phyloP scores from a whole-genome alignment of 2,888 invertebrate species.

The Drosophila mercatorum region DNA sequence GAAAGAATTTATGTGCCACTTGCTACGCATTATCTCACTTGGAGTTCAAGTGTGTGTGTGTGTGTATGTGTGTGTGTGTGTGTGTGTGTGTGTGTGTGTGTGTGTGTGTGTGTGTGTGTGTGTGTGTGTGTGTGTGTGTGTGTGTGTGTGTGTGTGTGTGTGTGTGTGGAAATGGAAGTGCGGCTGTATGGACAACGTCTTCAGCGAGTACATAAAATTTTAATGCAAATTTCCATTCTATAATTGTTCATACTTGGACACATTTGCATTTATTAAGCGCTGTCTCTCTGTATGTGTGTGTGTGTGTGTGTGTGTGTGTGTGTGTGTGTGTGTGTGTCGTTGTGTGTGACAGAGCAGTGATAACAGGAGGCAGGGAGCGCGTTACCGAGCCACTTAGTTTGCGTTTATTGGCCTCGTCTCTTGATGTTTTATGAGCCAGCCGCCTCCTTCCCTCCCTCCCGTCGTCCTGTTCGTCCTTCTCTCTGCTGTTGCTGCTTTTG shows the following conservation, averaged over 20 bases:
- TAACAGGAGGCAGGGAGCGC: neutral
- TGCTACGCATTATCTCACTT: conserved; percentile 45
- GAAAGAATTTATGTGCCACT: conserved; percentile 65
- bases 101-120: neutral
- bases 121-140: neutral
- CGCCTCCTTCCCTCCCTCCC: neutral
- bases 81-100: neutral
- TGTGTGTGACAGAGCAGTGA: neutral
- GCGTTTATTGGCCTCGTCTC: conserved; percentile 68
- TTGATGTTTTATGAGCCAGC: conserved; percentile 45
- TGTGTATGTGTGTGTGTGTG: neutral
- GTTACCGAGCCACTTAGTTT: conserved; percentile 65
- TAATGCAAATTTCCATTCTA: conserved; percentile 79
- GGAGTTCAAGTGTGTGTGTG: neutral
- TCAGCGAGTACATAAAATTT: conserved; percentile 72
- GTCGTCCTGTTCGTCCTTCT: too few species aligned
- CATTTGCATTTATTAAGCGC: conserved; percentile 75
- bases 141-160: neutral
- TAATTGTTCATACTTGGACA: conserved; percentile 78
- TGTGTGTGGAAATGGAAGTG: neutral
- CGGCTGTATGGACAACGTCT: conserved; percentile 16
- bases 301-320: neutral
- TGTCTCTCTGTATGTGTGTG: conserved; percentile 11
- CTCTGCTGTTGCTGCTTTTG: conserved; percentile 42
- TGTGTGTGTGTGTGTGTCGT: neutral